Base-by-base conservation (phyloP, 2,888 invertebrate genomes). In the Diaprepes abbreviatus region DNA sequence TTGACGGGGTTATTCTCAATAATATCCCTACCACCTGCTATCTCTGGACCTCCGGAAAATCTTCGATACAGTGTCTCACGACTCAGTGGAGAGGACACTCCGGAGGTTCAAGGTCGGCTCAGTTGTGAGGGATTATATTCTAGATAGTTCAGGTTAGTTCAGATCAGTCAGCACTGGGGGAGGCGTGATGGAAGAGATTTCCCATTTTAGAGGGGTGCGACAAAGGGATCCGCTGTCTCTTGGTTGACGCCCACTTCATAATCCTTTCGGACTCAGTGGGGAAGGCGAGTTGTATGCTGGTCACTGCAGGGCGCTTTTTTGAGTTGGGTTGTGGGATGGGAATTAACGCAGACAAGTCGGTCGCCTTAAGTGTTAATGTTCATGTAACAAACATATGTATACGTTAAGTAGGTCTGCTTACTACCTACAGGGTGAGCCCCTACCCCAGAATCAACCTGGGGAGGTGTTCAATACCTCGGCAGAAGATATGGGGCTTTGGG, bases 1-100 rank as follows among this genome's bases (percentile, higher is more conserved):
- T 73, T 0, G 74, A 76, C 40, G 76, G 76, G 7, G 50, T 50
- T 2, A 21, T 50, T 1, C 9, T 35, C 1, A 75, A 75, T 31
- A 66, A 33, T 43, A 7, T 2, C 33, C 33, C 7, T 73, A 73
- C 36, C 7, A 48, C 12, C 31, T 75, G 3, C 12, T 57, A 0
- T 38, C 71, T 1, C 58, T 75, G 7, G 75, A 76, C 62, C 55
- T 75, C 0, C 3, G 55, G 10, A 76, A 75, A 50, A 74, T 72
- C 0, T 76, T 76, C 52, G 74, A 75, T 50, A 69, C 71, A 0
- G 66, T 76, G 0, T 59, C 70, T 1, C 74, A 75, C 24, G 0
- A 7, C 31, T 55, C 54, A 9, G 66, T 76, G 7, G 10, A 19
- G 2, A 24, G 75, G 21, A 70, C 72, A 0, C 31, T 75, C 1